Percentiles rank a stretch among this genome's conserved stretches.
These are phyloP conservation scores for Globia sparganii DNA, from an alignment of 2,888 invertebrate species.

Conservation along the genomic window DNA sequence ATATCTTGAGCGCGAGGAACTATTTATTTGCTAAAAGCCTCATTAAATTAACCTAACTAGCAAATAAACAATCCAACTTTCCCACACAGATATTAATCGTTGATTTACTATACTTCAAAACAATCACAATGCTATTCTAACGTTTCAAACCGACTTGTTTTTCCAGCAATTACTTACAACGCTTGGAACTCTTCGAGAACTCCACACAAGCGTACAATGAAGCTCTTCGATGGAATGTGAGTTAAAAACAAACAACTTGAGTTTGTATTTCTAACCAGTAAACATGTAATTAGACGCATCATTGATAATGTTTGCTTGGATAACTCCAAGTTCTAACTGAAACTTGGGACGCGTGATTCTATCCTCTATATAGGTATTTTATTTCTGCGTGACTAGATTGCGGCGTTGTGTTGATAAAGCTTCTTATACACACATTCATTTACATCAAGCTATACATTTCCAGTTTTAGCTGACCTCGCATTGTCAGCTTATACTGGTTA, in stretches of 20 bases:
- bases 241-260: constrained; percentile 75
- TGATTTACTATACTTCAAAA: constrained; percentile 34
- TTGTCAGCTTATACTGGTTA: not conserved
- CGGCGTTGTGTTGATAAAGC: not conserved
- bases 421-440: too few species aligned
- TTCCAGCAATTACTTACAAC: constrained; percentile 86
- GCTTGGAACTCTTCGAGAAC: constrained; percentile 85
- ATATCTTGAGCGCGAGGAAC: not conserved
- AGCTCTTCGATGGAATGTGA: constrained; percentile 87
- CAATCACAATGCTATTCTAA: constrained; percentile 11
- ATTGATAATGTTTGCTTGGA: constrained; percentile 72
- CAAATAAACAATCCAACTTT: not conserved
- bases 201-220: constrained; percentile 86
- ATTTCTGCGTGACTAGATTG: constrained; percentile 9
- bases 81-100: not conserved
- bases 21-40: not conserved
- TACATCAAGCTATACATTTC: not conserved
- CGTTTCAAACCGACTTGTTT: constrained; percentile 48
- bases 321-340: constrained; percentile 50
- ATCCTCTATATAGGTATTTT: constrained; percentile 14
- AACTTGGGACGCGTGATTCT: constrained; percentile 19
- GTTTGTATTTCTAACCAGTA: constrained; percentile 71
- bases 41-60: not conserved
- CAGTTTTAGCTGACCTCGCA: not conserved
- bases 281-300: constrained; percentile 76